Base-by-base conservation (phyloP, 2,888 invertebrate genomes). In the Synanthedon myopaeformis region DNA sequence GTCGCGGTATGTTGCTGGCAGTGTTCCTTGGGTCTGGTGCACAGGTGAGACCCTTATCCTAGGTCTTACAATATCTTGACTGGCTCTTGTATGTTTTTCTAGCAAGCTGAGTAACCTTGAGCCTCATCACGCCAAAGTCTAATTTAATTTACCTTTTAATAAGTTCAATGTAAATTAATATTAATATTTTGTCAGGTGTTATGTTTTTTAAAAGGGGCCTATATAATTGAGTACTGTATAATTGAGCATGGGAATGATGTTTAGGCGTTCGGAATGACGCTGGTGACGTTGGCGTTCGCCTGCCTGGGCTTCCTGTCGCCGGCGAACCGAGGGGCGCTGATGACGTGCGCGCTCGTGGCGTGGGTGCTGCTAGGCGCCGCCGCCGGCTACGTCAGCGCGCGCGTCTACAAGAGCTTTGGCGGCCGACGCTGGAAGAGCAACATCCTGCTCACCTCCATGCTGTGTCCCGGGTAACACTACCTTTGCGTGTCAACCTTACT, bases 401-500 rank as follows among this genome's bases (percentile, higher is more conserved):
- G 99, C 64, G 92, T 99, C 67, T 99, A 99, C 87, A 99, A 99
- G 89, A 97, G 97, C 82, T 98, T 99, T 81, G 98, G 98, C 10
- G 99, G 99, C 1, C 93, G 98, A 61, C 95, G 97, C 71, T 99
- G 99, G 99, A 99, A 99, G 87, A 96, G 96, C 56, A 99, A 99
- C 83, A 97, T 99, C 1, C 82, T 99, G 54, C 89, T 99, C 42
- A 99, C 99, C 1, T 96, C 98, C 4, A 96, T 98, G 91, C 89
- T 99, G 12, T 96, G 97, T 71, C 98, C 99, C 1, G 99, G 99
- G 97, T 98, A 83, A 88, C 3, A 35, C 35, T 10, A 3, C 35
- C 35, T 23, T 5, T 4, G 4, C 23, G 3, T 4, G 0, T 4
- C 23, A 23, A 19, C 19, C 19, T 19, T 19, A 19, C 3, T 19